Evolutionary conservation across 2,797 vertebrate genomes (phyloP).

Genomic region (Macropus fuliginosus): DNA sequence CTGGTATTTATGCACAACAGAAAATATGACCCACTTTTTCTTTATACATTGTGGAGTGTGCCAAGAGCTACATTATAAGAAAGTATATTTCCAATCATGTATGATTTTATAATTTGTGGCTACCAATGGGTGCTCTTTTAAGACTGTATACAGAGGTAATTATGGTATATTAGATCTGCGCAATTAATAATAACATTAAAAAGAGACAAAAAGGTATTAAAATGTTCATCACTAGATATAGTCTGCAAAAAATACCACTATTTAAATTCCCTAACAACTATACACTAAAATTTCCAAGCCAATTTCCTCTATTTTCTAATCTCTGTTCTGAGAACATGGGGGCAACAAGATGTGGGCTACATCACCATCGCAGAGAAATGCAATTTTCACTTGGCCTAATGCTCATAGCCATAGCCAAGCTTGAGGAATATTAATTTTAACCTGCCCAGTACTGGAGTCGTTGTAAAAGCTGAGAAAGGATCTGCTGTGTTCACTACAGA

Average conservation of each 20-base stretch:
- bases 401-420: constrained; percentile 57
- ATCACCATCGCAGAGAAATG: constrained; percentile 44
- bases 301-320: constrained; percentile 44
- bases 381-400: constrained; percentile 64
- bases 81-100: too few relatives aligned
- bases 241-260: too few relatives aligned
- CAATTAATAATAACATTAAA: background rate
- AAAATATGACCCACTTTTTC: too few relatives aligned
- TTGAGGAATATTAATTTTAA: constrained; percentile 57
- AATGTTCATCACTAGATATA: background rate
- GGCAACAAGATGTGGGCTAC: background rate
- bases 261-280: too few relatives aligned
- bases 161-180: background rate
- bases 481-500: constrained; percentile 15
- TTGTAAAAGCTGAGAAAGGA: constrained; percentile 29
- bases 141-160: too few relatives aligned
- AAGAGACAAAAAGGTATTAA: constrained; percentile 4
- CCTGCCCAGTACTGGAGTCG: constrained; percentile 31
- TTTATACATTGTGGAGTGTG: too few relatives aligned
- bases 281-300: too few relatives aligned
- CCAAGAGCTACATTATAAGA: too few relatives aligned
- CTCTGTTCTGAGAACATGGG: background rate
- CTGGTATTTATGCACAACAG: too few relatives aligned
- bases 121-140: too few relatives aligned
- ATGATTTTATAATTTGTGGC: too few relatives aligned